Conservation (phyloP, 2,113 vertebrate genomes). For the Smithornis capensis region DNA sequence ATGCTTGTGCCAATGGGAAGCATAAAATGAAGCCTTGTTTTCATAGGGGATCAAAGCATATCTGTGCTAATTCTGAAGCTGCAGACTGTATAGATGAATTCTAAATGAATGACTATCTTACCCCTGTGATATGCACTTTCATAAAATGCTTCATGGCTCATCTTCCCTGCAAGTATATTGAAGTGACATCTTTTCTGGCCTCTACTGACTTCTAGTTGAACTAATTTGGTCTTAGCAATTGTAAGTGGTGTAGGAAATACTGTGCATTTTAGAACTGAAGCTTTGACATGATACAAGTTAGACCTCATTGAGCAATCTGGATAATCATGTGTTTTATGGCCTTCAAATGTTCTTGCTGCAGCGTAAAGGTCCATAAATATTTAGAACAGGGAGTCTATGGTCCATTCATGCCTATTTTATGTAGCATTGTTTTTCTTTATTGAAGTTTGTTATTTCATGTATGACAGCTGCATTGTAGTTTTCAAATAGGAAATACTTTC, state of each 20-base stretch:
- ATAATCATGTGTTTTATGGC: slow-evolving; percentile 37
- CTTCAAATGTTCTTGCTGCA: slow-evolving; percentile 28
- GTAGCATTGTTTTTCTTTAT: slow-evolving; percentile 3
- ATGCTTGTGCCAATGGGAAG: not conserved
- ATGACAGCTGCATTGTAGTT: not conserved
- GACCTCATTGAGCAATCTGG: slow-evolving; percentile 25
- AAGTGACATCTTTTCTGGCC: slow-evolving; percentile 9
- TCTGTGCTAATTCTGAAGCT: not conserved
- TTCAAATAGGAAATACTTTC: not conserved
- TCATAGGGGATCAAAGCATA: not conserved
- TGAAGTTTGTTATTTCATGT: slow-evolving; percentile 5
- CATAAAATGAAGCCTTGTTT: not conserved
- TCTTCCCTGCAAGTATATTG: not conserved
- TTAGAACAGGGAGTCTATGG: slow-evolving; percentile 15
- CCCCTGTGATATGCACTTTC: not conserved
- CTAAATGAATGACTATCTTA: not conserved
- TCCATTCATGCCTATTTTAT: slow-evolving; percentile 31
- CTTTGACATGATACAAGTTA: slow-evolving; percentile 12
- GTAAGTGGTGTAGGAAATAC: not conserved
- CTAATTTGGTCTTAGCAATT: slow-evolving; percentile 16
- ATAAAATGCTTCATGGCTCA: not conserved
- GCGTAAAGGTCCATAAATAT: slow-evolving; percentile 52
- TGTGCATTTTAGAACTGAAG: slow-evolving; percentile 17
- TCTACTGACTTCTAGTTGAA: not conserved
- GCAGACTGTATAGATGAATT: not conserved